Percentiles rank a stretch among this genome's conserved stretches.
Evolutionary conservation across 2,888 invertebrate genomes (phyloP).

Genomic region (Geophilus truncorum): DNA sequence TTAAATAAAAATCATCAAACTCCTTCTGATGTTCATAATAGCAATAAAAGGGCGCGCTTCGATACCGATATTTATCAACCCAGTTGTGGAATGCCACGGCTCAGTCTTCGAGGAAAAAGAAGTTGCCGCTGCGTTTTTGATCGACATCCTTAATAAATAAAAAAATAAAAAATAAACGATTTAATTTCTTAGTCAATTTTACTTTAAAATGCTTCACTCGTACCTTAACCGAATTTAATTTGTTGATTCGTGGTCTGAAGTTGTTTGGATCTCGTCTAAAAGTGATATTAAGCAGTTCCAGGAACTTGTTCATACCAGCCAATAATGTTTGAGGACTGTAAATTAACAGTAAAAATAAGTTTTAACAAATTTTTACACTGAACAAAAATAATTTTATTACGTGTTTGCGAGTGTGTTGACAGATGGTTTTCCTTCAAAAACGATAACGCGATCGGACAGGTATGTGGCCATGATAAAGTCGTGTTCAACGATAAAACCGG

Average conservation of each 20-base stretch:
- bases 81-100: too few species aligned
- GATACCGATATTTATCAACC: too few species aligned
- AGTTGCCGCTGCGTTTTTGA: slow-evolving; percentile 95
- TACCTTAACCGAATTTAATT: slow-evolving; percentile 92
- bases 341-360: too few species aligned
- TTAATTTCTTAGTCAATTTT: not conserved
- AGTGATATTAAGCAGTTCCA: slow-evolving; percentile 91
- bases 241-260: slow-evolving; percentile 96
- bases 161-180: not conserved
- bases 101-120: slow-evolving; percentile 96
- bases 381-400: slow-evolving; percentile 39
- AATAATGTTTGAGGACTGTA: slow-evolving; percentile 72
- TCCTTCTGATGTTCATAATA: too few species aligned
- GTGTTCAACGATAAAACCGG: slow-evolving; percentile 99
- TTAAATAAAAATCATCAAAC: too few species aligned
- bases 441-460: slow-evolving; percentile 94
- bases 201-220: not conserved
- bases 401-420: slow-evolving; percentile 80
- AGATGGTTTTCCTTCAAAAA: slow-evolving; percentile 93
- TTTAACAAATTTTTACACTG: too few species aligned
- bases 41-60: too few species aligned
- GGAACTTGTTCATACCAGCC: slow-evolving; percentile 97
- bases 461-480: slow-evolving; percentile 99
- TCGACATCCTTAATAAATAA: slow-evolving; percentile 71
- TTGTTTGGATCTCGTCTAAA: slow-evolving; percentile 98